Evolutionary conservation across 2,888 invertebrate genomes (phyloP).

Genomic region (Drosophila formosana): DNA sequence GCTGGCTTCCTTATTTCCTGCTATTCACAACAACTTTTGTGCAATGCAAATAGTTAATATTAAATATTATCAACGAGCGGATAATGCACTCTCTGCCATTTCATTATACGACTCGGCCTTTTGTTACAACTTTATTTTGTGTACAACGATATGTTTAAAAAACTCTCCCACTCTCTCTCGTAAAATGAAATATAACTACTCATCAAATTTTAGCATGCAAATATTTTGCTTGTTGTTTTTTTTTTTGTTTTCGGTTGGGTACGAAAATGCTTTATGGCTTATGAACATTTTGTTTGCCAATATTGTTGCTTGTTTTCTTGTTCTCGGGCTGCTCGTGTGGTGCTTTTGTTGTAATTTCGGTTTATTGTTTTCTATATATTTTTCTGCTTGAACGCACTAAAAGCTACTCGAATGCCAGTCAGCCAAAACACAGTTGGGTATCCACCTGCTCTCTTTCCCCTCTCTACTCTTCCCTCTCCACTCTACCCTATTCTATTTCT

Average conservation of each 20-base stretch:
- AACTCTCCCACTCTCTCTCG: not conserved
- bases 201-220: constrained; percentile 74
- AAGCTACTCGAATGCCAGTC: constrained; percentile 76
- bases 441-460: constrained; percentile 5
- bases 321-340: constrained; percentile 12
- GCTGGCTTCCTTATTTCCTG: constrained; percentile 40
- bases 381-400: constrained; percentile 80
- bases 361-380: constrained; percentile 80
- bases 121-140: constrained; percentile 46
- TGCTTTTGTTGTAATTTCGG: constrained; percentile 69
- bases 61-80: constrained; percentile 42
- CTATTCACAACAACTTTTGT: constrained; percentile 31
- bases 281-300: constrained; percentile 78
- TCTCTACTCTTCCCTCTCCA: not conserved
- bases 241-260: constrained; percentile 20
- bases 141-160: not conserved
- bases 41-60: constrained; percentile 57
- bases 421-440: constrained; percentile 40
- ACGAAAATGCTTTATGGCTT: constrained; percentile 66
- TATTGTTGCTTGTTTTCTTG: constrained; percentile 46
- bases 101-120: constrained; percentile 16
- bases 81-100: constrained; percentile 3
- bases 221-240: constrained; percentile 37
- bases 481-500: constrained; percentile 12
- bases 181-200: constrained; percentile 65